These are phyloP conservation scores for Clarias magur DNA, from an alignment of 2,113 vertebrate species.

Conservation along the genomic window DNA sequence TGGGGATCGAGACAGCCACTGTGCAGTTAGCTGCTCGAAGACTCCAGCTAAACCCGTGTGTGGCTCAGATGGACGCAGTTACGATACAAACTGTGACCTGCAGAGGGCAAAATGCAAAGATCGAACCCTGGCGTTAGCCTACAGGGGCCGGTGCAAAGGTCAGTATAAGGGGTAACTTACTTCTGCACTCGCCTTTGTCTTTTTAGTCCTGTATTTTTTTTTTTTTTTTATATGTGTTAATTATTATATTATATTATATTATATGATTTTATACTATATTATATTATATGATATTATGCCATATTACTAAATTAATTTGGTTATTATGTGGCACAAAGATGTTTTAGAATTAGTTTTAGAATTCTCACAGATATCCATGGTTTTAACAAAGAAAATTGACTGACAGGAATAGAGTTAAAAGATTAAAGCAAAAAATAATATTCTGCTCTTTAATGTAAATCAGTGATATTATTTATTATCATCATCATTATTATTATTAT, in stretches of 20 bases:
- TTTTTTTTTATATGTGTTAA: not conserved
- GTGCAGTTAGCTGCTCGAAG: conserved; percentile 83
- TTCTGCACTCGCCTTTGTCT: not conserved
- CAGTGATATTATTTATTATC: too few species aligned
- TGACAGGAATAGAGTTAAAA: too few species aligned
- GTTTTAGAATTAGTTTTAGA: not conserved
- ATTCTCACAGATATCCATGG: not conserved
- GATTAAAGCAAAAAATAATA: too few species aligned
- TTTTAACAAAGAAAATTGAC: not conserved
- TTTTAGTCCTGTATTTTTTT: not conserved
- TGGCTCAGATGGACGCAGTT: conserved; percentile 89
- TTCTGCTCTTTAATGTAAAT: too few species aligned
- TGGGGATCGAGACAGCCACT: conserved; percentile 86
- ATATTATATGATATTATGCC: not conserved
- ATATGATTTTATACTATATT: not conserved
- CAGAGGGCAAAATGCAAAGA: conserved; percentile 95
- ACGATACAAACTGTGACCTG: conserved; percentile 91
- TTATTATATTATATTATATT: not conserved
- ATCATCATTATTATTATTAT: too few species aligned
- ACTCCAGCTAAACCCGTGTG: conserved; percentile 87
- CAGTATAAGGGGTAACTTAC: conserved; percentile 31
- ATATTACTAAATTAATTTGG: not conserved
- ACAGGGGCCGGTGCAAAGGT: conserved; percentile 94
- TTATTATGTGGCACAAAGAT: not conserved
- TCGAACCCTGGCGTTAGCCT: conserved; percentile 74